Percentiles rank a stretch among this genome's conserved stretches.
Evolutionary conservation across 30 jellyfish, hydroid and myxozoan genomes (phyloP).

Genomic region (Phacellophora camtschatica): DNA sequence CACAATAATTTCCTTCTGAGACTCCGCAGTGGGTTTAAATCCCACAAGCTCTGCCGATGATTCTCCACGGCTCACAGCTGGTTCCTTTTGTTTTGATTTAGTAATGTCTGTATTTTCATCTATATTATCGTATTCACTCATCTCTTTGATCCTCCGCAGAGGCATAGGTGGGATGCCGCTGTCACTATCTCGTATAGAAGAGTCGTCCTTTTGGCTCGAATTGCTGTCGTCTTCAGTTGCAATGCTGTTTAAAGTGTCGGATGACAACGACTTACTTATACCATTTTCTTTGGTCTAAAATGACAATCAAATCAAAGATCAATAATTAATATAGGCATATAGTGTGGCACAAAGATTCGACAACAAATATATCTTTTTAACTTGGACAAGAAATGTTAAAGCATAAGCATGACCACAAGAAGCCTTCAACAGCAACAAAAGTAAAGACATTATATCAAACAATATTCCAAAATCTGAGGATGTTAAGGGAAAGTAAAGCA

Average conservation of each 20-base stretch:
- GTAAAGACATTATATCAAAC: too few species aligned
- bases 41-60: slow-evolving; percentile 70
- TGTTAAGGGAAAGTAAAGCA: too few species aligned
- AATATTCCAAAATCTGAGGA: too few species aligned
- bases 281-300: slow-evolving; percentile 12
- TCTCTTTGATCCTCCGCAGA: slow-evolving; percentile 91
- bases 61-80: slow-evolving; percentile 11
- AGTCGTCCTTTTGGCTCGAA: slow-evolving; percentile 71
- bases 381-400: too few species aligned
- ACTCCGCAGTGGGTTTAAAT: slow-evolving; percentile 59
- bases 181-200: slow-evolving; percentile 77
- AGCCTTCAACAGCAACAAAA: too few species aligned
- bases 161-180: slow-evolving; percentile 99
- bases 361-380: too few species aligned
- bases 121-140: slow-evolving; percentile 59
- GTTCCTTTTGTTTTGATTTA: slow-evolving; percentile 44
- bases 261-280: slow-evolving; percentile 72
- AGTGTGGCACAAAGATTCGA: neutral
- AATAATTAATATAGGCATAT: neutral
- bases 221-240: slow-evolving; percentile 77
- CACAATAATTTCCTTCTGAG: slow-evolving; percentile 5
- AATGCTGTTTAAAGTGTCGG: slow-evolving; percentile 84
- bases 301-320: neutral
- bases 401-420: too few species aligned
- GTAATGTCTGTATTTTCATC: slow-evolving; percentile 66